Evolutionary conservation across 2,888 invertebrate genomes (phyloP), one percentile per base, ranked within the genome.

Genomic region (Escarpia spicata): DNA sequence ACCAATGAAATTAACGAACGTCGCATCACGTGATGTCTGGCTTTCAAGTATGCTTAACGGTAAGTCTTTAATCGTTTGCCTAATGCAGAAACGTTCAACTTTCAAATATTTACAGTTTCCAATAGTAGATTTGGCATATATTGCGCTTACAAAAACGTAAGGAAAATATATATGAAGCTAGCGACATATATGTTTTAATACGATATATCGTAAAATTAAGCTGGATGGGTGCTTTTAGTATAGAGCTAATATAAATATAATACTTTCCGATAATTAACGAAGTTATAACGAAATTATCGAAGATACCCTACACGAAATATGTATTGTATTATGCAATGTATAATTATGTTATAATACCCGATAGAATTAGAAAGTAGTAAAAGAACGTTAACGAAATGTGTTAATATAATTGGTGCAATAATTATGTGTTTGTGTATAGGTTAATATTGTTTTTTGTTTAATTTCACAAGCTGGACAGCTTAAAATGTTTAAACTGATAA

Each of bases 101-200:
- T 75, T 75, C n/a, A 75, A 75, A 75, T 75, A 75, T 75, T 75
- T 75, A 75, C 75, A 26, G 75, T 75, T 75, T 75, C 26, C 75
- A 75, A 26, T n/a, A 26, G 19, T 75, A 75, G 19, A 75, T 75
- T 75, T 75, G 75, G 75, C 26, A 75, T 26, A n/a, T 75, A 75
- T 19, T 26, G 6, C 75, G 75, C 19, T 75, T 26, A 75, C 26
- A 19, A 75, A n/a, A 75, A 19, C 19, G 3, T 26, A 75, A 26
- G 6, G 2, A 75, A 26, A 75, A 75, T 26, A 15, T 12, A 26
- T 26, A n/a, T 26, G 19, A 75, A 15, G 19, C n/a, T 75, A n/a
- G 6, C 19, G 75, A n/a, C 75, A 26, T 6, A 75, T 26, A n/a
- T 26, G 26, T 26, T n/a, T 75, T 26, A 75, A n/a, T n/a, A 19